Base-by-base conservation (phyloP, 2,797 vertebrate genomes). In the Hybognathus amarus region DNA sequence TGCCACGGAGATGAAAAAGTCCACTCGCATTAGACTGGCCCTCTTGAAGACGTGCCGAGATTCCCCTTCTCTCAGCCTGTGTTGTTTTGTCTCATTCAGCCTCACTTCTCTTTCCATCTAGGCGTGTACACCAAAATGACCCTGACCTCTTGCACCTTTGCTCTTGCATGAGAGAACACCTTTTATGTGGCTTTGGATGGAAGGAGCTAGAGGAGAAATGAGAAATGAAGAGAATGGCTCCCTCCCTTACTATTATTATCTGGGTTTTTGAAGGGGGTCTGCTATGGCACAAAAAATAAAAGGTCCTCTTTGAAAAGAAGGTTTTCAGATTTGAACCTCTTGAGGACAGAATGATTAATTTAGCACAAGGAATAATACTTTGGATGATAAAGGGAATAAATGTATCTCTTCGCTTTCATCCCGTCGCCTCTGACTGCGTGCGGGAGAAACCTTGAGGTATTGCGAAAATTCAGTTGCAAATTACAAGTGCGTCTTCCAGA, bases 341-440 rank as follows among this genome's bases (percentile, higher is more conserved):
- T 64, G 86, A 85, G 89, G 90, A 87, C 76, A 75, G 88, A 87
- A 90, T 90, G 89, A 90, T 90, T 90, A 91, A 90, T 90, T 90
- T 87, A 90, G 83, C 83, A 85, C 67, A 84, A 87, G 88, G 84
- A 88, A 87, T 83, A 87, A 88, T 85, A 82, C 73, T 88, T 82
- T 87, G 88, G 83, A 85, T 85, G 89, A 88, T 89, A 90, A 91
- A 90, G 88, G 85, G 89, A 91, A 90, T 90, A 87, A 81, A 90
- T 91, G 86, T 88, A 87, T 87, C 86, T 77, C 56, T 59, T 52
- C 45, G 77, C 89, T 90, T 90, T 91, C 89, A 90, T 91, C 86
- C 87, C 40, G 66, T n/a, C 7, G 24, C 77, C 77, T 84, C 52
- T 71, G 40, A 85, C 83, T 63, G 66, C 54, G 73, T 82, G 82